These are phyloP conservation scores for Lobophora halterata DNA, from an alignment of 2,888 invertebrate species.

Conservation along the genomic window DNA sequence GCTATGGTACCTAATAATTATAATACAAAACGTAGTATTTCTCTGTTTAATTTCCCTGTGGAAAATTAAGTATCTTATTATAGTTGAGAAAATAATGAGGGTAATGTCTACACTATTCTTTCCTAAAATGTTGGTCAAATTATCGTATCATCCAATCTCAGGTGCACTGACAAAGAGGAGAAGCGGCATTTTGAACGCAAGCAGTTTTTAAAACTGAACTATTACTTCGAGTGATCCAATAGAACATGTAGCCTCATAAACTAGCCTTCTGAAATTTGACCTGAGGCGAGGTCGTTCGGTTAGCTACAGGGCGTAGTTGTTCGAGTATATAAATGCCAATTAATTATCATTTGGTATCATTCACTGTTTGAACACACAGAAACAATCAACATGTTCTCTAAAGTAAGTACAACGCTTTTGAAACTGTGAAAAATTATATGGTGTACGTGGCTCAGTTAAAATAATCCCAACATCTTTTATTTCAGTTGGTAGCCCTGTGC, in stretches of 20 bases:
- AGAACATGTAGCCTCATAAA: too few relatives aligned
- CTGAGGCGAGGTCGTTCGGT: too few relatives aligned
- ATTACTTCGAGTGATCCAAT: too few relatives aligned
- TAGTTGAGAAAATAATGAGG: too few relatives aligned
- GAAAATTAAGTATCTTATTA: too few relatives aligned
- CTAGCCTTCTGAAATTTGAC: too few relatives aligned
- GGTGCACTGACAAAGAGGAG: constrained; percentile 38
- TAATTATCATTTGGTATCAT: constrained; percentile 31
- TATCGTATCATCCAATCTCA: constrained; percentile 55
- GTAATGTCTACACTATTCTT: constrained; percentile 10
- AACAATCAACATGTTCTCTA: constrained; percentile 41
- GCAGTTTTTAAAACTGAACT: not conserved
- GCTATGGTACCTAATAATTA: too few relatives aligned
- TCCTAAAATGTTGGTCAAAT: constrained; percentile 31
- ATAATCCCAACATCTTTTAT: constrained; percentile 5
- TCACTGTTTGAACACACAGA: constrained; percentile 32
- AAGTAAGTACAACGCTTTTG: constrained; percentile 39
- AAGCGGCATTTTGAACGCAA: constrained; percentile 14
- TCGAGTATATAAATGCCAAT: too few relatives aligned
- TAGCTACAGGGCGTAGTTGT: too few relatives aligned
- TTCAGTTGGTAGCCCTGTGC: constrained; percentile 42
- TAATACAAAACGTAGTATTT: too few relatives aligned
- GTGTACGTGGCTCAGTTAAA: too few relatives aligned
- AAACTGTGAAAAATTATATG: not conserved
- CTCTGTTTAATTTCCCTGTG: too few relatives aligned